Evolutionary conservation across 2,888 invertebrate genomes (phyloP), one percentile per base, ranked within the genome.

Genomic region (Agrotis clavis): DNA sequence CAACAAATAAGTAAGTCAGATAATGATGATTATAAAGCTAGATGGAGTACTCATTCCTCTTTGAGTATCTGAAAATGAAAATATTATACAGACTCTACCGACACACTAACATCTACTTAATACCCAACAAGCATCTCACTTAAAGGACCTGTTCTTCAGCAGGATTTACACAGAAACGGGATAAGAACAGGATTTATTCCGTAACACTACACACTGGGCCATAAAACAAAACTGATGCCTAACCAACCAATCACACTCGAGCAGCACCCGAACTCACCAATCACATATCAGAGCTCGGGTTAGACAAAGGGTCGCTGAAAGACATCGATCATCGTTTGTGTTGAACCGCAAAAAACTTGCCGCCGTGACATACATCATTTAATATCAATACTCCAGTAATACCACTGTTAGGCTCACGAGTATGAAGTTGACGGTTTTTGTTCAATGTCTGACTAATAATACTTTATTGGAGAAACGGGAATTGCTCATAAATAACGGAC

Each of bases 291-390:
- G 72, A 59, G 74, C 76, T 69, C 64, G 65, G 67, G 69, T 68
- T 68, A 83, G 79, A 83, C 86, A 81, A 83, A 85, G 73, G 76
- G 75, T 62, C 83, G 61, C 80, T 19, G 60, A 30, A 73, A 71
- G 78, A 82, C 87, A 85, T 86, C 74, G 59, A 82, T 86, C 86
- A 86, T 86, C 86, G 81, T 87, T 85, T 80, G 71, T 61, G 65
- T 62, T 50, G n/a, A 6, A 30, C 56, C 60, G 66, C 71, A 74
- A 85, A 75, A 75, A 71, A 62, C 75, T 57, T 41, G 16, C 54
- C 13, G n/a, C 65, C 18, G 11, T 41, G 65, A 81, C 71, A 54
- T 73, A 82, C 61, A 77, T 85, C 71, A 77, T 79, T 79, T 74
- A 82, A 74, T 77, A 79, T 75, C 75, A 80, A 85, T 75, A 73